Evolutionary conservation across 2,888 invertebrate genomes (phyloP), one percentile per base, ranked within the genome.

Genomic region (Rotaria macrura): DNA sequence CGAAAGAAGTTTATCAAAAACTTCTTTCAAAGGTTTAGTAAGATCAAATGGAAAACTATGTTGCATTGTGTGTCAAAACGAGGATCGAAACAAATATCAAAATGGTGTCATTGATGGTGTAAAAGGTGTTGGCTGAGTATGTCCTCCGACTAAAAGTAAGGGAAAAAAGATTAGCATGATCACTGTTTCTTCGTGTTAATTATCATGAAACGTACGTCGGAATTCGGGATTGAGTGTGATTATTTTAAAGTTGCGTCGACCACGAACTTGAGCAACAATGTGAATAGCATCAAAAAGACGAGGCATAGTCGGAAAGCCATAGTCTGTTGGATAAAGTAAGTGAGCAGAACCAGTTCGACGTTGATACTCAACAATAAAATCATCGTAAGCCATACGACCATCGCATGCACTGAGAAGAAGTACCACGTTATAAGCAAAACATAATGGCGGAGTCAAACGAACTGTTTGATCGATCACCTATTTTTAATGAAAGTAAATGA

Each of bases 371-470:
- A 79, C 9, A 40, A 79, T 43, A 12, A 79, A 79, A 79, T 79
- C 79, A n/a, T 79, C 79, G 34, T 79, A 79, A 43, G 79, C 43
- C 43, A 79, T 79, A 10, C 43, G 40, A n/a, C 79, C 79, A 43
- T 79, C 79, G 12, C 40, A 79, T 79, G 40, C 43, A 79, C 43
- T 79, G 0, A 79, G 43, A 43, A 79, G 79, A n/a, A 79, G 40
- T 10, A 79, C 79, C 7, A 43, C 79, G 43, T 79, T 79, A 25
- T 79, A 79, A 23, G 79, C 79, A 43, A 79, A 79, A 43, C 25
- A 79, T 43, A 79, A 43, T n/a, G 79, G 79, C n/a, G 79, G 79
- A n/a, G 79, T 79, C 17, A 79, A 79, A 79, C 79, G 79, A n/a
- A 79, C 79, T n/a, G 43, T 79, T 79, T 79, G 79, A 79, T 79